Evolutionary conservation across 2,797 vertebrate species (phyloP).

Genomic region (Alcedo atthis): DNA sequence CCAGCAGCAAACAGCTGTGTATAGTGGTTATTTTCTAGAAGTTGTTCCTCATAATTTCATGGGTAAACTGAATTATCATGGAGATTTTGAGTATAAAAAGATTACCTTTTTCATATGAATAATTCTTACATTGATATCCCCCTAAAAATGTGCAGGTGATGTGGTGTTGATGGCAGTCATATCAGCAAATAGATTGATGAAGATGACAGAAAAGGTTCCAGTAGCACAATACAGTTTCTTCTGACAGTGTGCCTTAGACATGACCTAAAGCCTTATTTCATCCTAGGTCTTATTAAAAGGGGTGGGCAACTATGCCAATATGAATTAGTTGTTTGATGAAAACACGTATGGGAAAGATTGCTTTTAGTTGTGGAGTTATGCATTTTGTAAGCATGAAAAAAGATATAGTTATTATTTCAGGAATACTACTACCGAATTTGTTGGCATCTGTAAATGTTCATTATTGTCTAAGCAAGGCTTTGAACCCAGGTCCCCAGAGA

Average conservation of each 20-base stretch:
- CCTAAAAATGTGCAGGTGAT: background rate
- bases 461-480: conserved; percentile 6
- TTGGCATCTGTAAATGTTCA: background rate
- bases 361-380: background rate
- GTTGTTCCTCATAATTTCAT: background rate
- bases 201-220: background rate
- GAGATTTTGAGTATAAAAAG: background rate
- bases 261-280: background rate
- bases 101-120: background rate
- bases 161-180: background rate
- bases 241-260: background rate
- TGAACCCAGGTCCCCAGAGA: background rate
- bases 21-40: background rate
- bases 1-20: background rate
- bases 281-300: background rate
- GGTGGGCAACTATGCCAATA: background rate
- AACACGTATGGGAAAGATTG: background rate
- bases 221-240: background rate
- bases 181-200: background rate
- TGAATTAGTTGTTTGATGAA: background rate
- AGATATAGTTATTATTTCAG: background rate
- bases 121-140: background rate
- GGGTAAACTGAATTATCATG: background rate
- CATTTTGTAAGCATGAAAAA: background rate
- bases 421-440: background rate